Conservation (phyloP, 2,888 invertebrate species). For the Kuschelorhynchus macadamiae region DNA sequence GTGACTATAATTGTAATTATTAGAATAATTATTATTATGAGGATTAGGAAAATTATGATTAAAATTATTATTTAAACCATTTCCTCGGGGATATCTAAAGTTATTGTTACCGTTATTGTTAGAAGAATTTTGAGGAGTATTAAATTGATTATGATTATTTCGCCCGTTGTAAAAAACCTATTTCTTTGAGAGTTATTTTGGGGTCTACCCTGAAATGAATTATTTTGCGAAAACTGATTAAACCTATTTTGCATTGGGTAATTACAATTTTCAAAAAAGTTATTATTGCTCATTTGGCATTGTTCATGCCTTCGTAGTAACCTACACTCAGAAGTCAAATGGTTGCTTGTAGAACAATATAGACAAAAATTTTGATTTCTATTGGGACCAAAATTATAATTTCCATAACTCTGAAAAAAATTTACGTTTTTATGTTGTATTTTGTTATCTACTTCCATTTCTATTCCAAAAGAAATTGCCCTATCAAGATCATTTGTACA, state of each 20-base stretch:
- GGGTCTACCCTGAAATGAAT: not conserved
- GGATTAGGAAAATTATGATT: not conserved
- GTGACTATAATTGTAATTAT: not conserved
- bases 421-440: constrained; percentile 4
- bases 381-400: not conserved
- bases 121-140: not conserved
- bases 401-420: not conserved
- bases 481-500: not conserved
- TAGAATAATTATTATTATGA: not conserved
- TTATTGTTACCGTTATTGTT: not conserved
- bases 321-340: constrained; percentile 6
- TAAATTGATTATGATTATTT: not conserved
- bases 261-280: not conserved
- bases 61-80: not conserved
- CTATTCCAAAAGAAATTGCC: not conserved
- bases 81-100: not conserved
- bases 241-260: not conserved
- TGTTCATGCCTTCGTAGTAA: not conserved
- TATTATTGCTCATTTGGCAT: not conserved
- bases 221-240: not conserved
- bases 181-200: not conserved
- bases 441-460: constrained; percentile 1
- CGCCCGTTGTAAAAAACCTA: not conserved
- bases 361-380: constrained; percentile 3
- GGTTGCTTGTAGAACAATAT: constrained; percentile 3